Evolutionary conservation across 2,888 invertebrate genomes (phyloP).

Genomic region (Sthenelais limicola): DNA sequence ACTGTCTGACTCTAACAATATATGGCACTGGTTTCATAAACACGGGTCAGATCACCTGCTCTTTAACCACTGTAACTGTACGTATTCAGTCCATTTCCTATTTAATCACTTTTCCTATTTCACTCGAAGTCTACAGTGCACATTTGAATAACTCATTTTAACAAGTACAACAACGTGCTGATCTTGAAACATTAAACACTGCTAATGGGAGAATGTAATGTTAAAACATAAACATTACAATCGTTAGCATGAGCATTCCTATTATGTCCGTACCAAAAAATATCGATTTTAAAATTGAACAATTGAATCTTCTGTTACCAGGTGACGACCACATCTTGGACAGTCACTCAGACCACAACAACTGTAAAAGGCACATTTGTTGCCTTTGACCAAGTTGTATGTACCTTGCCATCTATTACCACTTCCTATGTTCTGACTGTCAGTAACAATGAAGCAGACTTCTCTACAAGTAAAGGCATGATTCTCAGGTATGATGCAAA

Average conservation of each 20-base stretch:
- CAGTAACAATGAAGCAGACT: not conserved
- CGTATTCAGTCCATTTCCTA: too few species aligned
- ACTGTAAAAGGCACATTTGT: not conserved
- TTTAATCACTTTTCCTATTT: not conserved
- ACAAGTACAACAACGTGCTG: too few species aligned
- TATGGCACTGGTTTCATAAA: not conserved
- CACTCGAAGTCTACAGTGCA: too few species aligned
- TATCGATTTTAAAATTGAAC: too few species aligned
- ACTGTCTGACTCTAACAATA: not conserved
- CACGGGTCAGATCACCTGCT: not conserved
- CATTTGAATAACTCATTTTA: too few species aligned
- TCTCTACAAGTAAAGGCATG: not conserved
- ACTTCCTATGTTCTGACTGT: conserved; percentile 8
- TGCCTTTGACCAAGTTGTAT: conserved; percentile 22
- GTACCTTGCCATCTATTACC: conserved; percentile 1
- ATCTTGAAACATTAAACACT: too few species aligned
- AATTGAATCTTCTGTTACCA: too few species aligned
- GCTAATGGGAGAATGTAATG: too few species aligned
- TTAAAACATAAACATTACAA: too few species aligned
- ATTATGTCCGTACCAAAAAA: too few species aligned
- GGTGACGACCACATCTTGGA: conserved; percentile 1
- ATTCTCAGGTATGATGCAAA: not conserved
- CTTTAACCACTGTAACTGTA: not conserved
- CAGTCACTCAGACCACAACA: not conserved
- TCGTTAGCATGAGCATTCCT: too few species aligned